Evolutionary conservation across 2,113 vertebrate genomes (phyloP), one percentile per base, ranked within the genome.

Genomic region (Protobothrops mucrosquamatus): DNA sequence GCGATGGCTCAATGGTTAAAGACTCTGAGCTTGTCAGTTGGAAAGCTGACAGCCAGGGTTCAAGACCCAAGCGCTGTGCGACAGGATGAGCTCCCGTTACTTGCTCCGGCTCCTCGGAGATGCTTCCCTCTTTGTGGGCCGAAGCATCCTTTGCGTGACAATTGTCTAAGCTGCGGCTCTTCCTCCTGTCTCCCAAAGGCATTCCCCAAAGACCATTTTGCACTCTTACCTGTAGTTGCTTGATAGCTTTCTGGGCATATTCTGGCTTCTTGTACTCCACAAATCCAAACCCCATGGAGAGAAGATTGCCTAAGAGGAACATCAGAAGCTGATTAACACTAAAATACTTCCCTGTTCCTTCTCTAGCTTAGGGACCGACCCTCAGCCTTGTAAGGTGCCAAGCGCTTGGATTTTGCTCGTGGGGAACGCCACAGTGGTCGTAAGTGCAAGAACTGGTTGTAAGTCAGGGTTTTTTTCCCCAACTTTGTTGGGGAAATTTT

Each of bases 281-380:
- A 96, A 99, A 99, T 0, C 99, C 99, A 89, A 99, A 99, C 24
- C 99, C 99, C 99, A 99, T 99, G 9, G 99, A 99, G 2, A 99
- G 98, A 81, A 98, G 92, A 2, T 94, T 92, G n/a, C 99, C 99
- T 99, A 94, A 0, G 54, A 87, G 55, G 89, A 34, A 48, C 55
- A 89, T 22, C 69, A 39, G 69, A 81, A 81, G 20, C 22, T 3
- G 74, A 74, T 39, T 8, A 0, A 74, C 0, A n/a, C n/a, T 39
- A 74, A 74, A 34, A 74, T 2, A 74, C n/a, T 34, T 34, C 69
- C 69, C 69, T 3, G n/a, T n/a, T 74, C n/a, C 69, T 74, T 18
- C n/a, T 39, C 15, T 39, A 74, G 69, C 69, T 74, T 6, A 20
- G 14, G 2, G 2, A 64, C 24, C 24, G 0, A 64, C 9, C 24